These are phyloP conservation scores for Cololabis saira DNA, from an alignment of 2,113 vertebrate species.

Conservation along the genomic window DNA sequence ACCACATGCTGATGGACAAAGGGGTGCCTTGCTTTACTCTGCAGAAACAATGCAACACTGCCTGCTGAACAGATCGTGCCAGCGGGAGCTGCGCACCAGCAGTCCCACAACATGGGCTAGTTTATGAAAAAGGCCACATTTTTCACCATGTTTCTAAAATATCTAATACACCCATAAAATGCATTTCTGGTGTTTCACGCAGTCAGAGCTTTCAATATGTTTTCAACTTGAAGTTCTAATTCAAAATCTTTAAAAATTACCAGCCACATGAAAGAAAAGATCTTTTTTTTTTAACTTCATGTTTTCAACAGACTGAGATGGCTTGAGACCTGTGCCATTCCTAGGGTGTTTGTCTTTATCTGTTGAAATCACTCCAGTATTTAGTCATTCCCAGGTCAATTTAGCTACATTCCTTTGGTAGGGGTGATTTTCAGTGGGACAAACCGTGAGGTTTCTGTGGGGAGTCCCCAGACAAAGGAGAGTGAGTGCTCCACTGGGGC, in stretches of 20 bases:
- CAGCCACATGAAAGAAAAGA: too few species aligned
- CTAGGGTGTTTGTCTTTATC: too few species aligned
- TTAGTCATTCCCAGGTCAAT: background rate
- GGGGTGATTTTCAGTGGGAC: constrained; percentile 46
- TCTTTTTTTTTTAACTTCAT: too few species aligned
- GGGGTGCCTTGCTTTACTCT: background rate
- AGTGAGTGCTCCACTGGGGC: constrained; percentile 49
- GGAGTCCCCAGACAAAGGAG: constrained; percentile 62
- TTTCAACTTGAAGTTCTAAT: too few species aligned
- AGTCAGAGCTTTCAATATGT: too few species aligned
- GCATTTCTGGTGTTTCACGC: too few species aligned
- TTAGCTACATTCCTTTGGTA: constrained; percentile 18
- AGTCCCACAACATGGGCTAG: background rate
- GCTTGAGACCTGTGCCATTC: too few species aligned
- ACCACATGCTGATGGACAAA: background rate
- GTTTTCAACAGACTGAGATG: too few species aligned
- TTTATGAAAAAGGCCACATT: background rate
- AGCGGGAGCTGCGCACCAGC: background rate
- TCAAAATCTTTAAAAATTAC: too few species aligned
- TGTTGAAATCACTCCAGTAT: too few species aligned
- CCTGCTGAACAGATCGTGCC: background rate
- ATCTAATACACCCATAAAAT: too few species aligned
- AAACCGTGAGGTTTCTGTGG: constrained; percentile 49
- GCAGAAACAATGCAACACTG: background rate
- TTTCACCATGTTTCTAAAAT: background rate